phyloP scores from a whole-genome alignment of 2,888 invertebrate species.

The Eilema caniola region DNA sequence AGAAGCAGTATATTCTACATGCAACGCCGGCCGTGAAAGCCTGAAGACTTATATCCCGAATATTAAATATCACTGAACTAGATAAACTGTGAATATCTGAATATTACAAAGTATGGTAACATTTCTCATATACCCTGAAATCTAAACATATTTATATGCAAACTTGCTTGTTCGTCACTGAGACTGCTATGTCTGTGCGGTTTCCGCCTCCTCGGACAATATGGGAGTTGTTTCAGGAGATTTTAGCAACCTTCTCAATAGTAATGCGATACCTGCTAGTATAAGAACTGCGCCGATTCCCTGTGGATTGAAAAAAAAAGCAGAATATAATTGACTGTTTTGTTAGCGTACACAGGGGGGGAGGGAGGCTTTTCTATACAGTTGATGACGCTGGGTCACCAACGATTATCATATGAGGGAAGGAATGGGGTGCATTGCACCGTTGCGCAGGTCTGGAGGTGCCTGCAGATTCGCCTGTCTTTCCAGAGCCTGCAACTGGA shows the following conservation, averaged over 20 bases:
- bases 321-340: neutral
- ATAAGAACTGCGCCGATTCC: conserved; percentile 68
- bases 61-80: neutral
- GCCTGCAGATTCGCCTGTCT: no score
- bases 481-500: no score
- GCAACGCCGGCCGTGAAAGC: no score
- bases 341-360: no score
- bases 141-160: conserved; percentile 6
- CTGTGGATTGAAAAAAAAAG: conserved; percentile 50
- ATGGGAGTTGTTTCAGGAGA: conserved; percentile 68
- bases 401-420: no score
- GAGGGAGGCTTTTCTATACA: no score
- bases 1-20: no score
- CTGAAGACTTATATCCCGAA: no score
- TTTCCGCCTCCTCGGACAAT: conserved; percentile 48
- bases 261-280: conserved; percentile 64
- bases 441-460: no score
- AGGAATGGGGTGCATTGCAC: no score
- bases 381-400: no score
- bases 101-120: neutral
- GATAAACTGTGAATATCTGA: neutral
- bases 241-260: conserved; percentile 64
- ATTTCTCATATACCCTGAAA: neutral
- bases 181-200: neutral
- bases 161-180: neutral